Conservation (phyloP, 1,140 invertebrate species). For the Liolophura sinensis region DNA sequence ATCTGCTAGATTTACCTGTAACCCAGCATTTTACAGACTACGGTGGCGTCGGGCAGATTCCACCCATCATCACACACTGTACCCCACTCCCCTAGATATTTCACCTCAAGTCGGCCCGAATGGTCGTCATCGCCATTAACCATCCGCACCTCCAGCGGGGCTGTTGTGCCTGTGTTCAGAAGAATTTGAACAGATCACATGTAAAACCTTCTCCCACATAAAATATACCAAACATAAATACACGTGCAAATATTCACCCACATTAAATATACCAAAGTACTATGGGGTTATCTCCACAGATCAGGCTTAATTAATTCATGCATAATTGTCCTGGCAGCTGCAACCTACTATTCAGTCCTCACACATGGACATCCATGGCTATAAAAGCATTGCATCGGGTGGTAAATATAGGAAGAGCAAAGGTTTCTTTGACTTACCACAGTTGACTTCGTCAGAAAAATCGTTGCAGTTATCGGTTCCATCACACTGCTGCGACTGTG, state of each 20-base stretch:
- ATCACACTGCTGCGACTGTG: constrained; percentile 10
- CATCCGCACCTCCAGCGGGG: constrained; percentile 9
- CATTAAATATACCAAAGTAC: too few relatives aligned
- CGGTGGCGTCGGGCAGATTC: constrained; percentile 31
- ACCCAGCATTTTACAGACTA: constrained; percentile 42
- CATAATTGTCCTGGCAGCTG: too few relatives aligned
- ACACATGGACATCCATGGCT: too few relatives aligned
- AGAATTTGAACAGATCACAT: too few relatives aligned
- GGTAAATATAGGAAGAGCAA: too few relatives aligned
- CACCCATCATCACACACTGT: constrained; percentile 38
- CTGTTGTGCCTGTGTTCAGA: background rate
- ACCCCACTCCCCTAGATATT: constrained; percentile 32
- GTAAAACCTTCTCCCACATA: too few relatives aligned
- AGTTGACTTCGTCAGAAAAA: constrained; percentile 22
- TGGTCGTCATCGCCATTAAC: constrained; percentile 22
- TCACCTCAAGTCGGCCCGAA: constrained; percentile 37
- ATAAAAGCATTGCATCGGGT: too few relatives aligned
- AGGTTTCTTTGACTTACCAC: constrained; percentile 5
- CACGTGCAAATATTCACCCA: too few relatives aligned
- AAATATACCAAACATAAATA: too few relatives aligned
- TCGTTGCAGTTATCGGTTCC: constrained; percentile 26
- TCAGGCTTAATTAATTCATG: too few relatives aligned
- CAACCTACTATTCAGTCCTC: too few relatives aligned
- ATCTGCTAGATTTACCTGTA: constrained; percentile 25
- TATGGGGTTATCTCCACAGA: too few relatives aligned